phyloP scores from a whole-genome alignment of 1,140 invertebrate species.

The Sinella curviseta region DNA sequence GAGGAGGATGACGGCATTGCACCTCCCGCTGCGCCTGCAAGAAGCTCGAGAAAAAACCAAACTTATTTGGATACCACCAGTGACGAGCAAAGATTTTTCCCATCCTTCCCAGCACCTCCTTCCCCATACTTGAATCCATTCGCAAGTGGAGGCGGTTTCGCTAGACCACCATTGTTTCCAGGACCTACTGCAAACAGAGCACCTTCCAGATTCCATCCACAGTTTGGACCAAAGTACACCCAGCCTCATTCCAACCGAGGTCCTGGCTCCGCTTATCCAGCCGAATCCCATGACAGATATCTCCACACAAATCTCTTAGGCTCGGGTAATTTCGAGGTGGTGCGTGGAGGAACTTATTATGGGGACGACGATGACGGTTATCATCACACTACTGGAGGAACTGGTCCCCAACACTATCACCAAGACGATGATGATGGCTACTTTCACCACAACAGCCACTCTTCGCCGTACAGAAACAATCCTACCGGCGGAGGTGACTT shows the following conservation, averaged over 20 bases:
- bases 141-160: conserved; percentile 8
- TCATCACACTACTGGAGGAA: conserved; percentile 31
- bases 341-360: conserved; percentile 83
- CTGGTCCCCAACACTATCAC: not conserved
- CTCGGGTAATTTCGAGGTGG: conserved; percentile 84
- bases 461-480: conserved; percentile 59
- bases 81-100: conserved; percentile 50
- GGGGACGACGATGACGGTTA: conserved; percentile 60
- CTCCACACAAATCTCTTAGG: conserved; percentile 63
- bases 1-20: not conserved
- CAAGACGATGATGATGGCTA: conserved; percentile 45
- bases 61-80: conserved; percentile 31
- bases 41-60: not conserved
- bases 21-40: not conserved
- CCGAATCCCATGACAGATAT: conserved; percentile 38
- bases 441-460: conserved; percentile 50
- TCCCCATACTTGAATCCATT: conserved; percentile 41
- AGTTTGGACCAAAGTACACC: conserved; percentile 32
- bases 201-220: conserved; percentile 42
- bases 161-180: conserved; percentile 47
- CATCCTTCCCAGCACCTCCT: conserved; percentile 46
- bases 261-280: conserved; percentile 36
- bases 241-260: conserved; percentile 36
- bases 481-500: conserved; percentile 62
- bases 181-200: conserved; percentile 46